Base-by-base conservation (phyloP, 1,140 invertebrate genomes). In the Scaptomyza pallida region DNA sequence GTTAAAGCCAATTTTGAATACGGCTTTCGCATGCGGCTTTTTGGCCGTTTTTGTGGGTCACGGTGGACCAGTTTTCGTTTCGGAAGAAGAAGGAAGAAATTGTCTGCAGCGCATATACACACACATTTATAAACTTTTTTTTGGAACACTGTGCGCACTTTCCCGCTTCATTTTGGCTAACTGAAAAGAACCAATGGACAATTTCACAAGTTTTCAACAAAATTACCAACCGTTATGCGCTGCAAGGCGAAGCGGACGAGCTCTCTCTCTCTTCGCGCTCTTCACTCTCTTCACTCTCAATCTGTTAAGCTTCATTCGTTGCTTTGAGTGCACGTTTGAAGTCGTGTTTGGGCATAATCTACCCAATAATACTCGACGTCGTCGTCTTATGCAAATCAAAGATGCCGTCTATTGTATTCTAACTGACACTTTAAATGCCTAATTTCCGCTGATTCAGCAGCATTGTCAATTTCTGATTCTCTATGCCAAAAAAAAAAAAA, bases 1-100 rank as follows among this genome's bases (percentile, higher is more conserved):
- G 61, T 72, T 75, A 72, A 75, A 60, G 33, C n/a, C 47, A 19
- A 47, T 23, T 52, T 65, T 44, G 37, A 56, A 52, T 41, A 47
- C 23, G 23, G 23, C 23, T 43, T 26, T 57, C 37, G 63, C 63
- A 59, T 43, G 45, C 57, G 40, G 30, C 50, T 55, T 6, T 85
- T 67, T 74, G 77, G n/a, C n/a, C n/a, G n/a, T n/a, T n/a, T 85
- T 70, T 74, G 82, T 85, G 82, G 81, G 81, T 85, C 81, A 85
- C 74, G 77, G 61, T 77, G 74, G 82, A 85, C 81, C 81, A 85
- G 81, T 85, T 85, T 78, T 61, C 40, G 60, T 61, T 33, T 67
- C 67, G 35, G 63, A 85, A 81, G 82, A 81, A 85, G 37, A 64
- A 85, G 81, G 81, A 85, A 85, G 81, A 85, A 78, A 81, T 85